A percentile compares a stretch with the other conserved stretches of the same genome.
Evolutionary conservation across 2,888 invertebrate genomes (phyloP).

Genomic region (Erebia aethiops): DNA sequence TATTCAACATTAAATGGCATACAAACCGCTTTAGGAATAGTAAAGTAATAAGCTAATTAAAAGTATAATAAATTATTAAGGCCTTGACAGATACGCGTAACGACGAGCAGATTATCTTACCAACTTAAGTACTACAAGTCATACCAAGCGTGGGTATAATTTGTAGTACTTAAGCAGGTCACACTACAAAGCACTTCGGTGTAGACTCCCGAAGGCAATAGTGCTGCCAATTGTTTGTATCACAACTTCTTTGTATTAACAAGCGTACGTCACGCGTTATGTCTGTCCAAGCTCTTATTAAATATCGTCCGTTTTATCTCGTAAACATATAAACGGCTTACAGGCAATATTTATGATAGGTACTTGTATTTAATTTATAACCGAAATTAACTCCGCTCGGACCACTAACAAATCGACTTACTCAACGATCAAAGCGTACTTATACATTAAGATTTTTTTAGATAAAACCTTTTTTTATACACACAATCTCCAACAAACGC

Average conservation of each 20-base stretch:
- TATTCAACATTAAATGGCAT: conserved; percentile 23
- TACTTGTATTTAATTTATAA: conserved; percentile 35
- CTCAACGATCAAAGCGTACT: conserved; percentile 70
- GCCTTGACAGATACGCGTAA: no score
- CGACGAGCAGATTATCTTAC: no score
- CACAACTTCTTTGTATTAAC: no score
- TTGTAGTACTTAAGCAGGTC: no score
- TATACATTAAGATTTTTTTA: conserved; percentile 52
- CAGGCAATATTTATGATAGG: conserved; percentile 42
- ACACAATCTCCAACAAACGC: conserved; percentile 73
- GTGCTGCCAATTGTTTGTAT: no score
- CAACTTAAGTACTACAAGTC: no score
- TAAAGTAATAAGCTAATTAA: conserved; percentile 19
- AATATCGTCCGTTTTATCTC: conserved; percentile 18
- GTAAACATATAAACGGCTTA: conserved; percentile 6
- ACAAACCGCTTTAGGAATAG: conserved; percentile 24
- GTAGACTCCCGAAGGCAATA: no score
- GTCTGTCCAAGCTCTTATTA: conserved; percentile 7
- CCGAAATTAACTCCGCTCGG: conserved; percentile 54
- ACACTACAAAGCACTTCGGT: no score
- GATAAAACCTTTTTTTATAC: conserved; percentile 50
- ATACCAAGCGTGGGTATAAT: no score
- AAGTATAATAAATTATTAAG: conserved; percentile 31
- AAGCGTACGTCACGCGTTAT: no score
- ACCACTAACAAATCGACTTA: conserved; percentile 69